A percentile compares a stretch with the other conserved stretches of the same genome.
These are phyloP conservation scores for Platysternon megacephalum DNA, from an alignment of 2,113 vertebrate species.

Conservation along the genomic window DNA sequence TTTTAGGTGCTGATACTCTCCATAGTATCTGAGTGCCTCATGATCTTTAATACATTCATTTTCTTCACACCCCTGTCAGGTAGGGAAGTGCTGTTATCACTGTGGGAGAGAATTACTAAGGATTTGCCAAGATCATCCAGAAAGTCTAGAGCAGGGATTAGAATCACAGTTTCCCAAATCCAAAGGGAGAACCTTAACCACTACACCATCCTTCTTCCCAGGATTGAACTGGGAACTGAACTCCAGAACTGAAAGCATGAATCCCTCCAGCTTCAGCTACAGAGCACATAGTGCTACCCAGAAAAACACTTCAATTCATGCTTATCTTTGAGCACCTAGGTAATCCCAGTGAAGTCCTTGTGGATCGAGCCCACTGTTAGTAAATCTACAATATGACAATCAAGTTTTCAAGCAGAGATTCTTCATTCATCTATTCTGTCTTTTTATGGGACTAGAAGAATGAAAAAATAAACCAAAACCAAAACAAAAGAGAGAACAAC, in stretches of 20 bases:
- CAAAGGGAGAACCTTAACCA: not conserved
- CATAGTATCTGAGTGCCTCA: not conserved
- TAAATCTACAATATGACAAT: conserved; percentile 37
- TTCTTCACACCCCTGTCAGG: not conserved
- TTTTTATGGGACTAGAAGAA: conserved; percentile 18
- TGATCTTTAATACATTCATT: not conserved
- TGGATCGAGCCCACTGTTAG: conserved; percentile 16
- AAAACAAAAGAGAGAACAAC: conserved; percentile 5
- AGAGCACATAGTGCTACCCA: conserved; percentile 14
- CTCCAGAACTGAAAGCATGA: not conserved
- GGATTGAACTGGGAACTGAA: not conserved
- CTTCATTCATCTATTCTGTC: not conserved
- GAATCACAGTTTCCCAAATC: not conserved
- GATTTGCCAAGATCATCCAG: not conserved
- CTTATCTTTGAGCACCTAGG: not conserved
- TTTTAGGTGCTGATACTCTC: not conserved
- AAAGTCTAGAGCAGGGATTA: not conserved
- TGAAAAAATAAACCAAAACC: not conserved
- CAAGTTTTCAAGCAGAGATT: conserved; percentile 27
- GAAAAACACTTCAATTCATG: conserved; percentile 27
- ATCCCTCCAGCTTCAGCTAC: conserved; percentile 10
- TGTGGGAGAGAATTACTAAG: not conserved
- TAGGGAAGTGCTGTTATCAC: not conserved
- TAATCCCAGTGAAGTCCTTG: conserved; percentile 53
- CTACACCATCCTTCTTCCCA: not conserved